Percentiles rank a stretch among this genome's conserved stretches.
phyloP scores from a whole-genome alignment of 2,113 vertebrate species.

The Regulus satrapa region DNA sequence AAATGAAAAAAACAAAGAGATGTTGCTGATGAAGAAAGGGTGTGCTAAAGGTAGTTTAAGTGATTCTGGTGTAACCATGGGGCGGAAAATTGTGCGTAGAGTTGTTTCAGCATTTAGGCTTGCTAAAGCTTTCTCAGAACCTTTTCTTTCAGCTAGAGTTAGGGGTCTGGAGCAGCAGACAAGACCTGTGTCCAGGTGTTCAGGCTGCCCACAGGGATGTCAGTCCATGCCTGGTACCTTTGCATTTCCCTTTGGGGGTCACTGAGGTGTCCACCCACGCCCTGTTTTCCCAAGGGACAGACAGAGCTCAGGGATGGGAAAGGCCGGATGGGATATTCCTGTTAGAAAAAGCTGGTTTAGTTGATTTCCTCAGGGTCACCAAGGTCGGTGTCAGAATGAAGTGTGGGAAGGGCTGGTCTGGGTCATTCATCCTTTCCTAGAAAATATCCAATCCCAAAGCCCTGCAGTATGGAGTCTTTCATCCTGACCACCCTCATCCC shows the following conservation, averaged over 20 bases:
- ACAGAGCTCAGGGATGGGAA: not conserved
- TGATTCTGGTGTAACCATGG: not conserved
- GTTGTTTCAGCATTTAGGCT: not conserved
- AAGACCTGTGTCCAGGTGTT: not conserved
- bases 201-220: accelerated
- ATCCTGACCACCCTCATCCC: accelerated
- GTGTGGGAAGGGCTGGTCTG: not conserved
- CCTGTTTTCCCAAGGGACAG: not conserved
- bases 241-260: accelerated
- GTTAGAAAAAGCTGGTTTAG: not conserved
- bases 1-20: no score
- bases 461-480: not conserved
- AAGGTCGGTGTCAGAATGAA: not conserved
- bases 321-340: not conserved
- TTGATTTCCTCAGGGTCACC: not conserved
- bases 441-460: not conserved
- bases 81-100: not conserved
- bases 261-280: accelerated
- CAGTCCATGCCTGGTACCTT: not conserved
- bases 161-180: not conserved
- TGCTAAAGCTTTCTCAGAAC: not conserved
- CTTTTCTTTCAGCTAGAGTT: not conserved
- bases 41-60: not conserved
- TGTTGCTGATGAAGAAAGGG: not conserved
- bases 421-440: not conserved